These are phyloP conservation scores for Orgyia antiqua DNA, from an alignment of 2,888 invertebrate species.

Conservation along the genomic window DNA sequence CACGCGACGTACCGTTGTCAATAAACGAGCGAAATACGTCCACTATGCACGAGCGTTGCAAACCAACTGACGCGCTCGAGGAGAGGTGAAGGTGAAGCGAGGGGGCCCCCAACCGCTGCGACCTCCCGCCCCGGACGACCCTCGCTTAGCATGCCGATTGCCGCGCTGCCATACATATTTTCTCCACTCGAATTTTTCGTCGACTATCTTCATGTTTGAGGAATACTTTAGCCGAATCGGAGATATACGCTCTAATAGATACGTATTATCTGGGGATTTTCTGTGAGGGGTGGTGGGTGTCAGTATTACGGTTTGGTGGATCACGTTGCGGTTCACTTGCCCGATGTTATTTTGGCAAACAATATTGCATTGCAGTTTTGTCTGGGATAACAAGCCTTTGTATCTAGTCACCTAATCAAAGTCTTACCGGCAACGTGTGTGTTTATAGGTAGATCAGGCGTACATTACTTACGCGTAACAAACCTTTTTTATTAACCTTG, in stretches of 20 bases:
- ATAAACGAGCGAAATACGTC: constrained; percentile 35
- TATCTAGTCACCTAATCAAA: constrained; percentile 13
- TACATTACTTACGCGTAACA: too few species aligned
- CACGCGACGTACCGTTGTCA: constrained; percentile 49
- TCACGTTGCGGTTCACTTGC: constrained; percentile 39
- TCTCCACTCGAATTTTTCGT: constrained; percentile 76
- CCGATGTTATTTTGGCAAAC: constrained; percentile 46
- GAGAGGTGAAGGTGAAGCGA: constrained; percentile 31
- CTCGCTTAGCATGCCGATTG: constrained; percentile 56
- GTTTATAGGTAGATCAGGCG: too few species aligned
- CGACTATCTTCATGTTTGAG: constrained; percentile 75
- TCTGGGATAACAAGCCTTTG: constrained; percentile 16
- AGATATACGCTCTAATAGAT: constrained; percentile 74
- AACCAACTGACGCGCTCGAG: constrained; percentile 60
- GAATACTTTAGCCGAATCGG: constrained; percentile 74
- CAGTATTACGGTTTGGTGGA: constrained; percentile 41
- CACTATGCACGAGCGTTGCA: constrained; percentile 38
- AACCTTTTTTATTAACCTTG: too few species aligned
- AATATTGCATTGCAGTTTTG: constrained; percentile 45
- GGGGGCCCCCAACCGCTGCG: constrained; percentile 36
- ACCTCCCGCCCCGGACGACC: constrained; percentile 46
- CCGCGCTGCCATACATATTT: constrained; percentile 70
- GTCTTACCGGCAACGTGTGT: too few species aligned
- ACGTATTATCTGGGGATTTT: constrained; percentile 70
- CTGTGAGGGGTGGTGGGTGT: constrained; percentile 48